phyloP scores from a whole-genome alignment of 2,797 vertebrate species.

The Danionella dracula region DNA sequence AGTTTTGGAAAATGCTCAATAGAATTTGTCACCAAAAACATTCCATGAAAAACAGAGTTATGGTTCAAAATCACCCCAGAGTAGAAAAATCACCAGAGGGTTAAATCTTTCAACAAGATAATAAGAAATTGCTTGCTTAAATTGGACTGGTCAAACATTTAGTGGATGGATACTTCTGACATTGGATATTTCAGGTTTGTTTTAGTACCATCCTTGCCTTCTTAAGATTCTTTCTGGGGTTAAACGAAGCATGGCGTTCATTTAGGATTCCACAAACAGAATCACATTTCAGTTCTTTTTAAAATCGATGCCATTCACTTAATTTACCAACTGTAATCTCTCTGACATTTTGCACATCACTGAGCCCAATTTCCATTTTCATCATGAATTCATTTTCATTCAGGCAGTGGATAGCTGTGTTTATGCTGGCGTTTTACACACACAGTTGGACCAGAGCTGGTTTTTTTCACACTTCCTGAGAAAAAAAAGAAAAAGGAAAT shows the following conservation, averaged over 20 bases:
- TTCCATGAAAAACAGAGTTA: no score
- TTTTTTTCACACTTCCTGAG: not conserved
- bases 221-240: no score
- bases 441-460: not conserved
- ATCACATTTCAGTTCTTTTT: not conserved
- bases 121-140: no score
- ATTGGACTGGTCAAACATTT: no score
- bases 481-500: constrained; percentile 22
- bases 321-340: constrained; percentile 18
- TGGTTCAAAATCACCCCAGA: no score
- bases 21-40: no score
- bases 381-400: constrained; percentile 55
- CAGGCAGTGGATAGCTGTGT: constrained; percentile 47
- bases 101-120: no score
- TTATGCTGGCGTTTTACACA: constrained; percentile 17
- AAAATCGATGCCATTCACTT: not conserved
- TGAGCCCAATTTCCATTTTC: constrained; percentile 47
- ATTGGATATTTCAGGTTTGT: no score
- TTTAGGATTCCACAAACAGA: not conserved
- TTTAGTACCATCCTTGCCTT: no score
- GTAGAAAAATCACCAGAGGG: no score
- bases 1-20: no score
- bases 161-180: not conserved
- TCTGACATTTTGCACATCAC: constrained; percentile 6
- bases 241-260: not conserved